Base-by-base conservation (phyloP, 2,113 vertebrate genomes). In the Entelurus aequoreus region DNA sequence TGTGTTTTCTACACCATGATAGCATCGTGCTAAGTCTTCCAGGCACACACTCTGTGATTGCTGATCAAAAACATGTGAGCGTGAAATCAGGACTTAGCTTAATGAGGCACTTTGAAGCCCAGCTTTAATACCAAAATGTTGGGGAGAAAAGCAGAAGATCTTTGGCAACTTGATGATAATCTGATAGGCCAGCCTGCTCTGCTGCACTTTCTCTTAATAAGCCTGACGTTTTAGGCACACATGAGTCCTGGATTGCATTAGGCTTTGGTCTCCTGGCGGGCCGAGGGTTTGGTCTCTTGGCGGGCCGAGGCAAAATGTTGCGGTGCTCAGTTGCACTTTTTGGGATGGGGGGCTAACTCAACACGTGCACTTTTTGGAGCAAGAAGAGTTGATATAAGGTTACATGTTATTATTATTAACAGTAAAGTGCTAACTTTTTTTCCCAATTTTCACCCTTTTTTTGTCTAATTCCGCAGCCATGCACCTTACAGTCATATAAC, bases 71-170 rank as follows among this genome's bases (percentile, higher is more conserved):
- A 56, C 90, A 92, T 90, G 90, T 88, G 88, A 87, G 86, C 88
- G 86, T 90, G 88, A 92, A 91, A 91, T 91, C 88, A 80, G 90
- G 89, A 87, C 84, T 91, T 91, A 90, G 84, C 40, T 59, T 88
- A 90, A 92, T 90, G 88, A 90, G 88, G 70, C 79, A 79, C 88
- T 91, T 90, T 90, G 87, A 91, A 91, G 88, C 84, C 19, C 83
- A 83, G 84, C 75, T 83, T 88, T 90, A 90, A 91, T 89, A 88
- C 90, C 84, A 81, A 89, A 88, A 91, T 90, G 88, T 89, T 83
- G 68, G 72, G 86, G 85, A 84, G 87, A 90, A 90, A 87, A 85
- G 81, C 69, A 75, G 76, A 56, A 81, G 84, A 88, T 88, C 87
- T 87, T 68, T 72, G 82, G 84, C 85, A 84, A 84, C 87, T 89